phyloP scores from a whole-genome alignment of 2,797 vertebrate species.

The Alauda arvensis region DNA sequence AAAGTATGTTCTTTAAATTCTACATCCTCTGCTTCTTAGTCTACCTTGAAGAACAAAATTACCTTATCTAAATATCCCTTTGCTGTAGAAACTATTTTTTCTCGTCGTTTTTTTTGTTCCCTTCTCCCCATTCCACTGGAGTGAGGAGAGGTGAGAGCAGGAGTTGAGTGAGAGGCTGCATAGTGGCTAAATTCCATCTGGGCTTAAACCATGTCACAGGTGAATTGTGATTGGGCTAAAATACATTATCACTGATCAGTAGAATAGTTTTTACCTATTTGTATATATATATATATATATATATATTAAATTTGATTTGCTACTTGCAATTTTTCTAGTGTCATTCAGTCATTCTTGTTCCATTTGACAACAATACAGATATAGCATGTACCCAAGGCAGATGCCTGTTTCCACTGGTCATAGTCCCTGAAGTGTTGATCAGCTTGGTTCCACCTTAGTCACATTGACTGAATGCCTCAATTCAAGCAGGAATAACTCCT shows the following conservation, averaged over 20 bases:
- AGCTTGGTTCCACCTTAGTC: neutral
- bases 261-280: neutral
- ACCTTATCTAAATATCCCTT: neutral
- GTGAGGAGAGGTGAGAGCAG: fast-evolving
- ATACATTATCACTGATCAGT: neutral
- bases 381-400: neutral
- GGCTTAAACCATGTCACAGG: neutral
- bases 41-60: neutral
- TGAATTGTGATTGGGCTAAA: neutral
- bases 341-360: neutral
- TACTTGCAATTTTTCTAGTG: neutral
- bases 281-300: too few relatives aligned
- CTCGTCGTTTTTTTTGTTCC: neutral
- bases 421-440: neutral
- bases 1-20: neutral
- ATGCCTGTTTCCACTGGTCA: neutral
- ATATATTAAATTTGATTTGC: neutral
- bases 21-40: neutral
- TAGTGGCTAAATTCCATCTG: neutral
- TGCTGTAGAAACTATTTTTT: neutral
- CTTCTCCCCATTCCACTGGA: neutral
- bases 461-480: neutral
- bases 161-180: neutral
- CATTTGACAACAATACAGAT: neutral
- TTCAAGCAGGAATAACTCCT: neutral